phyloP scores from a whole-genome alignment of 2,888 invertebrate species.

The Eulithis prunata region DNA sequence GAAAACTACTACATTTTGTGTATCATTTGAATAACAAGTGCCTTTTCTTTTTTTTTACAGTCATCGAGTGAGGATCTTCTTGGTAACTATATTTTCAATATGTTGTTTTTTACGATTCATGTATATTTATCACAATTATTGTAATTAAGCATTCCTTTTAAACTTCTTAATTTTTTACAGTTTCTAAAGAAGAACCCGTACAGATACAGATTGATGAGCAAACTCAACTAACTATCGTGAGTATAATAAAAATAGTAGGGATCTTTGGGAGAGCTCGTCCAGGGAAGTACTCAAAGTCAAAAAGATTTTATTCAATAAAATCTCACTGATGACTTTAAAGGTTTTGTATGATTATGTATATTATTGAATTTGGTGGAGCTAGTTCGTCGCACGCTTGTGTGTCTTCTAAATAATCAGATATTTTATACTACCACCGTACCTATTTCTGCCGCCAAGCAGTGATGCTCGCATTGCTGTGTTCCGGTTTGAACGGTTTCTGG shows the following conservation, averaged over 20 bases:
- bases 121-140: neutral
- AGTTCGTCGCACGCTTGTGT: too few species aligned
- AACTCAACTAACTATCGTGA: slow-evolving; percentile 73
- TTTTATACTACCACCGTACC: too few species aligned
- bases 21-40: slow-evolving; percentile 1
- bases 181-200: slow-evolving; percentile 70
- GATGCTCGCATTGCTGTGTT: too few species aligned
- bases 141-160: neutral
- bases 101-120: neutral
- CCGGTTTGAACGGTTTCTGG: too few species aligned
- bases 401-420: too few species aligned
- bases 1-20: too few species aligned
- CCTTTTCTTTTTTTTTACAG: slow-evolving; percentile 22
- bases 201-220: slow-evolving; percentile 79
- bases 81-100: slow-evolving; percentile 21
- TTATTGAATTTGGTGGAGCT: too few species aligned
- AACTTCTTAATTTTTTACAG: slow-evolving; percentile 48
- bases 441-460: too few species aligned
- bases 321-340: too few species aligned
- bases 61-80: slow-evolving; percentile 21
- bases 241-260: slow-evolving; percentile 41
- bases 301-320: too few species aligned
- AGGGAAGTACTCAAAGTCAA: neutral
- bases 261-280: too few species aligned
- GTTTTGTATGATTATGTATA: too few species aligned